Conservation (phyloP, 2,113 vertebrate species). For the Plectropomus leopardus region DNA sequence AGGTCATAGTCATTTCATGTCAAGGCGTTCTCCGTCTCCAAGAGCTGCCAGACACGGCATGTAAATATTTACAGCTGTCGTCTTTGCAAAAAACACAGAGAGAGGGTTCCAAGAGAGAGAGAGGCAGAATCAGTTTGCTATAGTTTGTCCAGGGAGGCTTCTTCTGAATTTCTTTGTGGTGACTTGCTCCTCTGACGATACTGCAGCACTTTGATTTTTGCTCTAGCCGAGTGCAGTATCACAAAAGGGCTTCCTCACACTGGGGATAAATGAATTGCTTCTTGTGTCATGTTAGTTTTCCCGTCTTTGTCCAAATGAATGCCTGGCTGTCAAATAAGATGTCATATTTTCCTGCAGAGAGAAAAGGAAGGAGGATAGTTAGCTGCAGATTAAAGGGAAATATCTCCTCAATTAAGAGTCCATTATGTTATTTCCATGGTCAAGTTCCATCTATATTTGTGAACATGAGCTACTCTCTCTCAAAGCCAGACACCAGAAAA, state of each 20-base stretch:
- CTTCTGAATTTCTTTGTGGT: background rate
- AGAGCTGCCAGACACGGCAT: conserved; percentile 57
- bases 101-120: conserved; percentile 1
- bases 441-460: too few species aligned
- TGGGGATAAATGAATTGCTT: background rate
- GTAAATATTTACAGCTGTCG: conserved; percentile 70
- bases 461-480: too few species aligned
- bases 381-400: background rate
- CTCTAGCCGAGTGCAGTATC: background rate
- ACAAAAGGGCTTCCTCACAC: background rate
- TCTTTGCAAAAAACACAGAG: background rate
- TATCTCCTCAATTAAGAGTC: too few species aligned
- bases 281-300: background rate
- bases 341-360: background rate
- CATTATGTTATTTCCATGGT: too few species aligned
- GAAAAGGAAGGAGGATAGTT: background rate
- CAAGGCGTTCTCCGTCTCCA: conserved; percentile 47
- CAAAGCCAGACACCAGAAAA: too few species aligned
- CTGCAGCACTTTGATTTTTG: background rate
- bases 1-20: conserved; percentile 39
- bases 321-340: background rate
- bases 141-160: background rate
- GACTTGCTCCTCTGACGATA: background rate
- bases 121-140: background rate
- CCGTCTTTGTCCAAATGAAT: conserved; percentile 1